These are phyloP conservation scores for Misgurnus anguillicaudatus DNA, from an alignment of 2,113 vertebrate species.

Conservation along the genomic window DNA sequence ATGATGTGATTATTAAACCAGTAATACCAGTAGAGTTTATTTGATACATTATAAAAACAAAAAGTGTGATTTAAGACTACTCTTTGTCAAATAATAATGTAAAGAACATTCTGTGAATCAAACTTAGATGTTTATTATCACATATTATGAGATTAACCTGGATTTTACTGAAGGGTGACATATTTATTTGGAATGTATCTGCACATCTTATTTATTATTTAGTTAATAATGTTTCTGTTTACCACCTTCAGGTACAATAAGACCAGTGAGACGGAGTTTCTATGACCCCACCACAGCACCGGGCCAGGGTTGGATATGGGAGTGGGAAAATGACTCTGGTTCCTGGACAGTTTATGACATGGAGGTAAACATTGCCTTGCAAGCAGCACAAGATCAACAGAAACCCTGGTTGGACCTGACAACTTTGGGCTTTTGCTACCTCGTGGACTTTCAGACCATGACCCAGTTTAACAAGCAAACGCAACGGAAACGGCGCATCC, in stretches of 20 bases:
- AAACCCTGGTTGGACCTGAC: conserved; percentile 96
- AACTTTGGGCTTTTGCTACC: conserved; percentile 94
- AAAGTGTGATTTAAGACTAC: background rate
- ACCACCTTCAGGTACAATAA: conserved; percentile 88
- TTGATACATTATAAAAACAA: background rate
- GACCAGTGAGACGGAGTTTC: conserved; percentile 91
- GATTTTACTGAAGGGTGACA: no score
- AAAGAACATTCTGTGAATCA: background rate
- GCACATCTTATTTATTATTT: background rate
- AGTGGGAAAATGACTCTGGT: conserved; percentile 93
- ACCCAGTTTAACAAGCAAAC: conserved; percentile 96
- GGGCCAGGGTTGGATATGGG: conserved; percentile 94
- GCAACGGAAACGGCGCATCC: conserved; percentile 86
- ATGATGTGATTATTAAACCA: background rate
- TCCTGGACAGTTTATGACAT: conserved; percentile 96
- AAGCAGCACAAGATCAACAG: conserved; percentile 93
- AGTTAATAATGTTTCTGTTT: conserved; percentile 57
- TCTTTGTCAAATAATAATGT: background rate
- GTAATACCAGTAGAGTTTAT: conserved; percentile 10
- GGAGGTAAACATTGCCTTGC: conserved; percentile 95
- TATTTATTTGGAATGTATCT: background rate
- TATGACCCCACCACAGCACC: conserved; percentile 93
- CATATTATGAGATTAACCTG: no score
- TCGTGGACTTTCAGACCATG: conserved; percentile 98
- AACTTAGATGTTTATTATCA: no score